Evolutionary conservation across 1,140 invertebrate genomes (phyloP), one percentile per base, ranked within the genome.

Genomic region (Magallana ariakensis): DNA sequence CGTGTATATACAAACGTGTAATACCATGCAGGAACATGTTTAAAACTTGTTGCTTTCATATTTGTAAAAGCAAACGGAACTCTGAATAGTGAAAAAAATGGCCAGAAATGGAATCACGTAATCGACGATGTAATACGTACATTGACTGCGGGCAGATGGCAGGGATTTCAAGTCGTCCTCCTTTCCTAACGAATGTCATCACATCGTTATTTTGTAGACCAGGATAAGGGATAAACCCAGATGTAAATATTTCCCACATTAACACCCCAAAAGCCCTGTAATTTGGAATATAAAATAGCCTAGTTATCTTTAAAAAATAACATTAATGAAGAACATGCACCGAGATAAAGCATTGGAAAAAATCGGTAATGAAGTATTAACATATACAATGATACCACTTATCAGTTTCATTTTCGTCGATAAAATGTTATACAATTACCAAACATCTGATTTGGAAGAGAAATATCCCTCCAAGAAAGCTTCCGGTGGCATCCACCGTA

Each of bases 181-280:
- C 98, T 54, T 96, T 97, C 26, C 97, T 97, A 22, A 99, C 98
- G 94, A 99, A 96, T 92, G 98, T 96, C 98, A 99, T 99, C 13
- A 99, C 98, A 94, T 99, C 98, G 60, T 97, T 96, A 95, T 99
- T 99, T 5, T 97, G 96, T 93, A 97, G 97, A 0, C 98, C 98
- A 0, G 98, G 98, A 94, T 99, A 99, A 19, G 98, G 98, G 96
- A 99, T 98, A 91, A 98, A 98, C 1, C 98, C 98, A 91, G 99
- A 95, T 0, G 98, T 98, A 96, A 95, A 94, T 16, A 98, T 97
- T 94, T 99, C 98, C 98, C 98, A 99, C 7, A 99, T 95, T 10
- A 99, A 94, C 9, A 99, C 97, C 1, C 98, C 98, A 94, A 97
- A 99, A 1, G 98, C 98, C 97, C 97, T 97, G 46, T 15, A 75